Evolutionary conservation across 1,140 invertebrate species (phyloP), one percentile per base, ranked within the genome.

Genomic region (Calephelis nemesis): DNA sequence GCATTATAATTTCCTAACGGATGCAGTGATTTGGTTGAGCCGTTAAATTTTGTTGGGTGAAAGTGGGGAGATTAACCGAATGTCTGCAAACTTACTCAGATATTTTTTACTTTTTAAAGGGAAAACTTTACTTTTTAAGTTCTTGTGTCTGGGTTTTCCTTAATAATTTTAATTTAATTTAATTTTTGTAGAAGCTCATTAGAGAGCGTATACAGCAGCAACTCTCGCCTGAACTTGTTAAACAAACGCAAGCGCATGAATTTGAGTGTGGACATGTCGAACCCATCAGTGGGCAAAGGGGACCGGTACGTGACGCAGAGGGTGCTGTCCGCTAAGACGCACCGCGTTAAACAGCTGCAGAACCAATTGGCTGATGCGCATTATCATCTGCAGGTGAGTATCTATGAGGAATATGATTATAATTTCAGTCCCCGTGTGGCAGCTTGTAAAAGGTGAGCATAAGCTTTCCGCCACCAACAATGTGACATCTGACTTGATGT

Each of bases 301-400:
- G 93, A 92, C 76, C 92, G 90, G 78, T 82, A 84, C 60, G 93
- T 96, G 19, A 92, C 94, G 30, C 95, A 96, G 82, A 92, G 95
- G 40, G 94, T 96, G 63, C 87, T 95, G 67, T 96, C 96, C 0
- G 96, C 96, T 4, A 96, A 96, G 88, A 94, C 96, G 72, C 90
- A 96, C 67, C 92, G 95, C 42, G 91, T 96, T 2, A 96, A 96
- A 79, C 94, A 95, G 67, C 85, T 96, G 60, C 96, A 96, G 89
- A 97, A 96, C 86, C 95, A 96, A 87, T 79, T 97, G 63, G 94
- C 95, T 42, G 95, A 96, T 88, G 95, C 95, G 10, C 96, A 96
- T 82, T 95, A 94, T 74, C 95, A 96, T 83, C 92, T 96, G 42
- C 94, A 95, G 85, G 95, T 95, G 39, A 63, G 40, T 39, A 8